These are phyloP conservation scores for Pseudobourletiella spinata DNA, from an alignment of 1,140 invertebrate genomes.

Conservation along the genomic window DNA sequence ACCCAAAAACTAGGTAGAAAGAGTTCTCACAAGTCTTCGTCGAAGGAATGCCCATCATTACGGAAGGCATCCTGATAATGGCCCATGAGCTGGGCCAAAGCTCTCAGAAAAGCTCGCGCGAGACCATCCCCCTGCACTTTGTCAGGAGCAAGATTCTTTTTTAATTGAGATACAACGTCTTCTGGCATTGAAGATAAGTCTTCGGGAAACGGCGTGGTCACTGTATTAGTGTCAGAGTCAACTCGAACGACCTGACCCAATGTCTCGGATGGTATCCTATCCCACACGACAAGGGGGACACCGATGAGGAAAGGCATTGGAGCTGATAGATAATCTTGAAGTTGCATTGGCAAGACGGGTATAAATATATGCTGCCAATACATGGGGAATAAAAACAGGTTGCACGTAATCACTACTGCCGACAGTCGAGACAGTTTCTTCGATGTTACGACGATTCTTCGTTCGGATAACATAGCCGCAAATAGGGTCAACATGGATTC, in stretches of 20 bases:
- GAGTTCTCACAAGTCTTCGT: slow-evolving; percentile 27
- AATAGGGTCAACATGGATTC: slow-evolving; percentile 90
- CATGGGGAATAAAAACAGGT: slow-evolving; percentile 91
- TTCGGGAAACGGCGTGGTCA: slow-evolving; percentile 69
- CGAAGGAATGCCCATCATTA: slow-evolving; percentile 26
- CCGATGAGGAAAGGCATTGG: slow-evolving; percentile 95
- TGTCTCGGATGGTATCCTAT: slow-evolving; percentile 58
- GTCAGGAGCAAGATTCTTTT: slow-evolving; percentile 40
- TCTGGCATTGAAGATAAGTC: slow-evolving; percentile 71
- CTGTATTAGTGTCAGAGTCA: slow-evolving; percentile 77
- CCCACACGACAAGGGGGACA: slow-evolving; percentile 69
- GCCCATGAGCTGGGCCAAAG: slow-evolving; percentile 82
- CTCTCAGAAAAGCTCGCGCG: slow-evolving; percentile 77
- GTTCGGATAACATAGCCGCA: slow-evolving; percentile 85
- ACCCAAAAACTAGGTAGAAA: neutral
- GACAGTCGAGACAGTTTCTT: slow-evolving; percentile 74
- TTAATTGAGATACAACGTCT: slow-evolving; percentile 49
- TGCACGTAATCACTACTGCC: slow-evolving; percentile 87
- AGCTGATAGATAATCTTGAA: slow-evolving; percentile 82
- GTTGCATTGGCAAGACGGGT: slow-evolving; percentile 74
- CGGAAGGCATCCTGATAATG: slow-evolving; percentile 84
- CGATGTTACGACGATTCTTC: slow-evolving; percentile 82
- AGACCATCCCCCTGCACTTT: slow-evolving; percentile 72
- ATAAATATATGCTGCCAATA: slow-evolving; percentile 97
- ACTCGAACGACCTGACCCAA: slow-evolving; percentile 85